These are phyloP conservation scores for Hypomesus transpacificus DNA, from an alignment of 2,113 vertebrate genomes.

Conservation along the genomic window DNA sequence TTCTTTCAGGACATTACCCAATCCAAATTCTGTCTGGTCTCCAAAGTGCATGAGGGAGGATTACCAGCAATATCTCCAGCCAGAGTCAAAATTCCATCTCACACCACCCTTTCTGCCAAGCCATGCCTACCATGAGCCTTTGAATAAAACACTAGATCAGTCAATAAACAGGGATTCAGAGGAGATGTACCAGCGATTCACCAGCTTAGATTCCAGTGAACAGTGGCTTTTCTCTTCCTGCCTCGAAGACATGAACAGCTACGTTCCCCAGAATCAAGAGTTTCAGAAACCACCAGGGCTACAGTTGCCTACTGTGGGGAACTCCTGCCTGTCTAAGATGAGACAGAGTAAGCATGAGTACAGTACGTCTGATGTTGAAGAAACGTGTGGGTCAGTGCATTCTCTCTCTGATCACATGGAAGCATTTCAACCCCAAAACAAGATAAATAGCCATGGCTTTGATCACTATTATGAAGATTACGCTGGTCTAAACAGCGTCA, in stretches of 20 bases:
- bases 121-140: conserved; percentile 63
- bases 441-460: conserved; percentile 40
- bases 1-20: conserved; percentile 73
- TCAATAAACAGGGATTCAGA: conserved; percentile 55
- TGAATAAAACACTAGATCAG: conserved; percentile 66
- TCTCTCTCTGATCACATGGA: conserved; percentile 38
- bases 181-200: conserved; percentile 42
- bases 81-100: conserved; percentile 71
- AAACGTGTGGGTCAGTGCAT: conserved; percentile 27
- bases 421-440: conserved; percentile 35
- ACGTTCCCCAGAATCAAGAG: conserved; percentile 27
- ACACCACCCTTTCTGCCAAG: conserved; percentile 65
- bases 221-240: conserved; percentile 46
- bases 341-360: conserved; percentile 36
- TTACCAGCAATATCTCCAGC: conserved; percentile 69
- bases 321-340: conserved; percentile 34
- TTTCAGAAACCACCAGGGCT: conserved; percentile 53
- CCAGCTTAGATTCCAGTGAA: conserved; percentile 41
- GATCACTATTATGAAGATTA: conserved; percentile 40
- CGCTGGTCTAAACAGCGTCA: conserved; percentile 26
- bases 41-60: conserved; percentile 65
- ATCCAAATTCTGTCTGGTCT: conserved; percentile 78
- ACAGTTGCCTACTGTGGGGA: conserved; percentile 30
- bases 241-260: conserved; percentile 45
- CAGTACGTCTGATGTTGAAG: conserved; percentile 25